Percentiles rank a stretch among this genome's conserved stretches.
Evolutionary conservation across 2,888 invertebrate genomes (phyloP).

Genomic region (Scaptomyza tumidula): DNA sequence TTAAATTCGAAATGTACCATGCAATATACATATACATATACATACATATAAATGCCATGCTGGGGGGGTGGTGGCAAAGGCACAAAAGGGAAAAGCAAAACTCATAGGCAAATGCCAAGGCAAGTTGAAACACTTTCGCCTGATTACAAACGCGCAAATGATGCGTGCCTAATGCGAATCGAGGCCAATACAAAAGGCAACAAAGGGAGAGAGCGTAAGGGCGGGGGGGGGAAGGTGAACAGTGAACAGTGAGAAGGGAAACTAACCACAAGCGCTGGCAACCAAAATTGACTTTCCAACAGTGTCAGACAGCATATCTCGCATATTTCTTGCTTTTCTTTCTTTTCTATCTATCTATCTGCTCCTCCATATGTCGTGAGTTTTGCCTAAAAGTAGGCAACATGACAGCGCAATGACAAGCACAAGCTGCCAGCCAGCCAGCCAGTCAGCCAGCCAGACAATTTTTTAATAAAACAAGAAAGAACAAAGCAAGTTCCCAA

Average conservation of each 20-base stretch:
- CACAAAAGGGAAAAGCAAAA: conserved; percentile 13
- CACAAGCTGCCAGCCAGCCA: conserved; percentile 59
- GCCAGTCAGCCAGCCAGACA: conserved; percentile 21
- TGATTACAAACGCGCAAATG: conserved; percentile 81
- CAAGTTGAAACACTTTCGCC: conserved; percentile 76
- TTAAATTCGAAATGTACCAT: conserved; percentile 65
- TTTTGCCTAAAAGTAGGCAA: conserved; percentile 64
- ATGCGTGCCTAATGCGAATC: conserved; percentile 78
- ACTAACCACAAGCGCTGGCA: conserved; percentile 49
- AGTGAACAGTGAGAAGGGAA: neutral
- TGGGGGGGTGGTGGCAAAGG: conserved; percentile 26
- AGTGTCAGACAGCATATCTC: conserved; percentile 22
- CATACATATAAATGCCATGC: conserved; percentile 7
- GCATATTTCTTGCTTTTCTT: neutral
- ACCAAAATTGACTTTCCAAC: conserved; percentile 58
- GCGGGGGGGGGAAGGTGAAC: neutral
- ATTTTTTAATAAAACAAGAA: conserved; percentile 55
- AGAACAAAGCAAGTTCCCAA: neutral
- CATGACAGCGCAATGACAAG: conserved; percentile 60
- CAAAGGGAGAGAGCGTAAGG: neutral
- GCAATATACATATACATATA: conserved; percentile 4
- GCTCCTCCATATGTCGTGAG: conserved; percentile 51
- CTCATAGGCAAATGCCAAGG: conserved; percentile 29
- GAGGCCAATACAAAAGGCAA: conserved; percentile 55
- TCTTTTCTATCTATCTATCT: neutral